These are phyloP conservation scores for Euglossa dilemma DNA, from an alignment of 1,140 invertebrate species.

Conservation along the genomic window DNA sequence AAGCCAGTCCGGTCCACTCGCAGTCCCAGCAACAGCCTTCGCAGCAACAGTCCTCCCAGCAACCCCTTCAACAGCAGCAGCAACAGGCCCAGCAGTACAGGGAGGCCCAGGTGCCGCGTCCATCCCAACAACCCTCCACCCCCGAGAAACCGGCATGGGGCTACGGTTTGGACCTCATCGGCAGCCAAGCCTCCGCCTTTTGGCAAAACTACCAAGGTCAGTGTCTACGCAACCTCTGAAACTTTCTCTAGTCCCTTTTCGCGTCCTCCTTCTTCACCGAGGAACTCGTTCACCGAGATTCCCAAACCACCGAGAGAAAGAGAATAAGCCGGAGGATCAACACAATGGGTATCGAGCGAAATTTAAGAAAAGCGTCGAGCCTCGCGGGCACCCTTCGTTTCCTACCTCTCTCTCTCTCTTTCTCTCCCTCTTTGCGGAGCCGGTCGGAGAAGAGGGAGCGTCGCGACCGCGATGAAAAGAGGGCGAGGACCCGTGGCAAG, in stretches of 20 bases:
- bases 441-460: background rate
- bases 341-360: constrained; percentile 35
- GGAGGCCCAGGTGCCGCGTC: constrained; percentile 76
- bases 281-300: too few species aligned
- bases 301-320: too few species aligned
- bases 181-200: constrained; percentile 90
- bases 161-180: constrained; percentile 89
- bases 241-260: too few species aligned
- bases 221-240: too few species aligned
- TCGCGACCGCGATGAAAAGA: constrained; percentile 51
- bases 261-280: too few species aligned
- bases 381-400: constrained; percentile 25
- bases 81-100: constrained; percentile 78
- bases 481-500: constrained; percentile 51
- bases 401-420: too few species aligned
- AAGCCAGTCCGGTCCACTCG: constrained; percentile 82
- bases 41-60: constrained; percentile 79
- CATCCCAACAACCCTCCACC: constrained; percentile 82
- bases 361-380: constrained; percentile 44
- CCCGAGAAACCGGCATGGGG: constrained; percentile 85
- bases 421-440: too few species aligned
- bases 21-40: constrained; percentile 78
- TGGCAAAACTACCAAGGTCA: constrained; percentile 95
- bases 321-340: constrained; percentile 18
- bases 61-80: constrained; percentile 75